Evolutionary conservation across 1,140 invertebrate species (phyloP).

Genomic region (Pseudachorutes palmiensis): DNA sequence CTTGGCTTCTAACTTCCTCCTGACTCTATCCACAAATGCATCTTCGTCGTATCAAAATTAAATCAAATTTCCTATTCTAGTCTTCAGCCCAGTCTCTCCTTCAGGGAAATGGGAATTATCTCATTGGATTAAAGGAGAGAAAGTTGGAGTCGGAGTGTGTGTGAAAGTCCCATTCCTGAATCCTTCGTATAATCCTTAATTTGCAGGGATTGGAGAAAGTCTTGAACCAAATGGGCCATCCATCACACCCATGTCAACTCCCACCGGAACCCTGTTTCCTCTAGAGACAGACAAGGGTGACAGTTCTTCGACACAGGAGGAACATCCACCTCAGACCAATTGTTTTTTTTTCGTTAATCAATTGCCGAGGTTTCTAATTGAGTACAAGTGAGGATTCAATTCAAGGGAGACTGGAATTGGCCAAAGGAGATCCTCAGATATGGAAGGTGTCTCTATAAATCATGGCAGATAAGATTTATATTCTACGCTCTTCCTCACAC

Average conservation of each 20-base stretch:
- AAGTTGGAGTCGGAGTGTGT: no score
- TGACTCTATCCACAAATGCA: neutral
- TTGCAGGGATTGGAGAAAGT: neutral
- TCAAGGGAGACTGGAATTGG: neutral
- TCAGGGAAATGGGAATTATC: conserved; percentile 4
- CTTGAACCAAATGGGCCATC: neutral
- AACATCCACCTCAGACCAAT: neutral
- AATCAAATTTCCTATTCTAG: conserved; percentile 13
- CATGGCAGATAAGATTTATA: neutral
- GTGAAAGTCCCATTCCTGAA: no score
- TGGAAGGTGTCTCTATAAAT: neutral
- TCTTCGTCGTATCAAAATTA: conserved; percentile 7
- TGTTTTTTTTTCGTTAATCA: neutral
- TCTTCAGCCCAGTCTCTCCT: neutral
- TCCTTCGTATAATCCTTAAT: neutral
- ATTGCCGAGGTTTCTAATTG: neutral
- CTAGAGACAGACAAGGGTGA: neutral
- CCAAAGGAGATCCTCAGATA: neutral
- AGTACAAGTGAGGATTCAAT: neutral
- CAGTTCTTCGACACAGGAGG: neutral
- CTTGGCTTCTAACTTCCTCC: neutral
- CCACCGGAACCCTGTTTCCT: neutral
- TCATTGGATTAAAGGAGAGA: neutral
- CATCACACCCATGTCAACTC: conserved; percentile 6
- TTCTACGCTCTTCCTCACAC: neutral